phyloP scores from a whole-genome alignment of 2,113 vertebrate genomes.

The Tragelaphus imberbis region DNA sequence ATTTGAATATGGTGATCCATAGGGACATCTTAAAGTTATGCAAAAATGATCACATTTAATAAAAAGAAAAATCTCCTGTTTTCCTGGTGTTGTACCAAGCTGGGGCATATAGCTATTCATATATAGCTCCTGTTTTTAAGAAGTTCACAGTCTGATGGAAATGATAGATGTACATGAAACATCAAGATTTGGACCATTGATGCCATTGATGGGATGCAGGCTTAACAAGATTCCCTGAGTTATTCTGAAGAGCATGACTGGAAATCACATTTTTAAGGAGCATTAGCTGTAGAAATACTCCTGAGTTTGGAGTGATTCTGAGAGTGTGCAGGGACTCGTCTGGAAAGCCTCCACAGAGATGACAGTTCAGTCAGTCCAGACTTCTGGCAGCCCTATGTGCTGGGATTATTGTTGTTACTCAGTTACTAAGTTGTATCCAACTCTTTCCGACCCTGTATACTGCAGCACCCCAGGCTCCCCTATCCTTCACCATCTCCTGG shows the following conservation, averaged over 20 bases:
- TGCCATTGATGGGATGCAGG: neutral
- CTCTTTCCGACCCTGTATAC: accelerated
- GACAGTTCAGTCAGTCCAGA: neutral
- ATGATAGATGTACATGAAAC: neutral
- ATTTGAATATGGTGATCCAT: neutral
- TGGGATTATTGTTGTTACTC: neutral
- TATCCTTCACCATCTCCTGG: neutral
- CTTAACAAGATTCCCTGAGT: neutral
- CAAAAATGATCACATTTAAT: neutral
- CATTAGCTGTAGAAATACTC: neutral
- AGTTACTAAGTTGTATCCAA: neutral
- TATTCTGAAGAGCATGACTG: neutral
- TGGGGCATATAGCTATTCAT: neutral
- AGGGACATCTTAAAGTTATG: neutral
- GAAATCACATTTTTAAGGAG: neutral
- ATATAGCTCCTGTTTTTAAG: neutral
- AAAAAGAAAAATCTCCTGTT: neutral
- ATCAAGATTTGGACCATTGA: neutral
- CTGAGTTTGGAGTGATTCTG: neutral
- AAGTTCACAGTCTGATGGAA: neutral
- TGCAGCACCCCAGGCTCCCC: neutral
- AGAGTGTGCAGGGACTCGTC: neutral
- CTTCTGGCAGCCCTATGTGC: neutral
- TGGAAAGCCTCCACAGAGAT: neutral
- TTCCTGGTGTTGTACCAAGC: neutral